phyloP scores from a whole-genome alignment of 2,113 vertebrate species.

The Neogale vison region DNA sequence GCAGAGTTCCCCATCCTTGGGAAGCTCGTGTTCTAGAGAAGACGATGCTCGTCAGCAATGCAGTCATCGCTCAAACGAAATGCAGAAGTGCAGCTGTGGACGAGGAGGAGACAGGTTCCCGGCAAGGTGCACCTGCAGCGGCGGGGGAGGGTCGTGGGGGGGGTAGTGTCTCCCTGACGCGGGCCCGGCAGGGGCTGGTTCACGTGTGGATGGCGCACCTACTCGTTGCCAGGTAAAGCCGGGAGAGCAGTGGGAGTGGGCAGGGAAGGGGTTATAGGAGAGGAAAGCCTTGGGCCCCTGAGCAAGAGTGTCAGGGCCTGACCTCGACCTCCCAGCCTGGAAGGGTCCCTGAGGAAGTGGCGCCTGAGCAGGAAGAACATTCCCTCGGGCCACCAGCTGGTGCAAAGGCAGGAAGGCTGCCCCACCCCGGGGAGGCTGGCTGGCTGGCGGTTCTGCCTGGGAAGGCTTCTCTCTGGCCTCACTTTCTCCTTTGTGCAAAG shows the following conservation, averaged over 20 bases:
- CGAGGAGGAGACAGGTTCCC: not conserved
- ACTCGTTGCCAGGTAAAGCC: not conserved
- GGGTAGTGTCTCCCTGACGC: not conserved
- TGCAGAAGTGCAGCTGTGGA: not conserved
- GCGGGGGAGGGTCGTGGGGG: rapidly evolving
- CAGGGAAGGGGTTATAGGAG: not conserved
- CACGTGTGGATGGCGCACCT: rapidly evolving
- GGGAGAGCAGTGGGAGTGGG: not conserved
- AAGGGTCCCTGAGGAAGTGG: constrained; percentile 66
- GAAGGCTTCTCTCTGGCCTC: not conserved
- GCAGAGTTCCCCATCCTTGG: not conserved
- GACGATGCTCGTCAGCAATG: rapidly evolving
- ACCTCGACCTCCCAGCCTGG: not conserved
- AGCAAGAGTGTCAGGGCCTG: not conserved
- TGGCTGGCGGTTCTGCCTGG: not conserved
- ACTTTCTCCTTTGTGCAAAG: not conserved
- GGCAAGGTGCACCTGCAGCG: rapidly evolving
- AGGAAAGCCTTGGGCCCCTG: not conserved
- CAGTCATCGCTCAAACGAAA: rapidly evolving
- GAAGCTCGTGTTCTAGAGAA: not conserved
- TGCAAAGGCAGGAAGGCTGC: constrained; percentile 50
- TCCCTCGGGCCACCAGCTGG: constrained; percentile 26
- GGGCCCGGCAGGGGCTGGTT: rapidly evolving
- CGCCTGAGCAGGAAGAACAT: not conserved
- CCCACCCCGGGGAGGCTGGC: not conserved